A percentile compares a stretch with the other conserved stretches of the same genome.
Evolutionary conservation across 2,797 vertebrate genomes (phyloP).

Genomic region (Rhincodon typus): DNA sequence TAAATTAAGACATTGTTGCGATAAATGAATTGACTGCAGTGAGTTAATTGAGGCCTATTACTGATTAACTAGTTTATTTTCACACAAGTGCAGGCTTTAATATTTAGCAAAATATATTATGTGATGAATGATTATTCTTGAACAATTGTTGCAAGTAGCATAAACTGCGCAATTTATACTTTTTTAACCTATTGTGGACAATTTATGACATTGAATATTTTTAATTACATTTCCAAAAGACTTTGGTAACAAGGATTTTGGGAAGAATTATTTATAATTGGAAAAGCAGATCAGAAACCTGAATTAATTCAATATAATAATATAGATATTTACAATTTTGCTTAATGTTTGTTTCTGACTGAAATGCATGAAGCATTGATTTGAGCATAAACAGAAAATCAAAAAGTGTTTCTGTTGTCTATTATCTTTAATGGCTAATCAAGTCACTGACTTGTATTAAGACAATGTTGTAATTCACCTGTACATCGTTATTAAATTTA

Average conservation of each 20-base stretch:
- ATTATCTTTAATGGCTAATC: not conserved
- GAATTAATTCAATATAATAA: not conserved
- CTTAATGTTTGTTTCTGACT: not conserved
- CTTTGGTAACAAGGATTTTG: not conserved
- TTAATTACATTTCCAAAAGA: not conserved
- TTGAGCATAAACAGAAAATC: not conserved
- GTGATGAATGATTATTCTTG: not conserved
- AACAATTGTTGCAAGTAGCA: not conserved
- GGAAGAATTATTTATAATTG: not conserved
- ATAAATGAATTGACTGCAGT: constrained; percentile 23
- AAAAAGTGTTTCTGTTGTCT: not conserved
- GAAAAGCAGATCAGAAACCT: not conserved
- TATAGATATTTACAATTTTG: not conserved
- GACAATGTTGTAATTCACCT: not conserved
- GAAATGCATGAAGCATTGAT: not conserved
- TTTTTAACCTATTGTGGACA: not conserved
- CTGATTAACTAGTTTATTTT: constrained; percentile 32
- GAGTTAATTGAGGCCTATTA: constrained; percentile 29
- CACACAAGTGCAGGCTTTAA: not conserved
- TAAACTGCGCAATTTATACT: not conserved
- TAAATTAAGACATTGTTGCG: constrained; percentile 14
- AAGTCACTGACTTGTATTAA: constrained; percentile 4
- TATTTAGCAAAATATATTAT: not conserved
- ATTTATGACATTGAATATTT: not conserved
- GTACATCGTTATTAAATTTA: not conserved